Conservation (phyloP, 2,797 vertebrate species). For the Amblyopsis hoosieri region DNA sequence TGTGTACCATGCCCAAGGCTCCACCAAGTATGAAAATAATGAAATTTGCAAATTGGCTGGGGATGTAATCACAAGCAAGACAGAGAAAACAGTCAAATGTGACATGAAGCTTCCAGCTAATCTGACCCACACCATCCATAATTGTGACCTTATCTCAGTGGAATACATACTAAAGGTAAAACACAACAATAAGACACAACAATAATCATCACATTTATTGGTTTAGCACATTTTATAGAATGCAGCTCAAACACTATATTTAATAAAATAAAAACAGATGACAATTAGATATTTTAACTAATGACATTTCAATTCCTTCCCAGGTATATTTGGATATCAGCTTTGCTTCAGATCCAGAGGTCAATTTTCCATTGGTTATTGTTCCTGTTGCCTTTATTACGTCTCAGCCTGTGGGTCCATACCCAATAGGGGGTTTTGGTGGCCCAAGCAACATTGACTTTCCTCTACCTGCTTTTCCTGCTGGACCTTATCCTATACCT, state of each 20-base stretch:
- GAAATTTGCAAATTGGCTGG: conserved; percentile 78
- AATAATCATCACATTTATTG: no score
- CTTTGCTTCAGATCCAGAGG: conserved; percentile 61
- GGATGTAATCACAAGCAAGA: conserved; percentile 76
- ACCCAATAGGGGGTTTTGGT: conserved; percentile 16
- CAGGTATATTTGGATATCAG: conserved; percentile 72
- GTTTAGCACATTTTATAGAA: no score
- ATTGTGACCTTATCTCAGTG: conserved; percentile 89
- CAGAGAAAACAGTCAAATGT: conserved; percentile 79
- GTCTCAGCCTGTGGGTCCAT: conserved; percentile 1
- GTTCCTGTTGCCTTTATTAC: conserved; percentile 17
- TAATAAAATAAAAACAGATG: background rate
- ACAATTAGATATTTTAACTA: background rate
- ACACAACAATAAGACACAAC: no score
- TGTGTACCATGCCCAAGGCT: conserved; percentile 79
- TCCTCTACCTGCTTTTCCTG: conserved; percentile 9
- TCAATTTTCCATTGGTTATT: conserved; percentile 57
- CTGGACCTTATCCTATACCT: conserved; percentile 25
- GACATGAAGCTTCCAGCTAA: conserved; percentile 81
- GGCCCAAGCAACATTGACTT: conserved; percentile 39
- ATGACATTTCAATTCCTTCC: background rate
- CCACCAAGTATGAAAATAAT: conserved; percentile 72
- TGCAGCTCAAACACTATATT: no score
- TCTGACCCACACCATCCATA: conserved; percentile 76
- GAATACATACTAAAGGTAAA: conserved; percentile 86